These are phyloP conservation scores for Synergus gifuensis DNA, from an alignment of 2,888 invertebrate species.

Conservation along the genomic window DNA sequence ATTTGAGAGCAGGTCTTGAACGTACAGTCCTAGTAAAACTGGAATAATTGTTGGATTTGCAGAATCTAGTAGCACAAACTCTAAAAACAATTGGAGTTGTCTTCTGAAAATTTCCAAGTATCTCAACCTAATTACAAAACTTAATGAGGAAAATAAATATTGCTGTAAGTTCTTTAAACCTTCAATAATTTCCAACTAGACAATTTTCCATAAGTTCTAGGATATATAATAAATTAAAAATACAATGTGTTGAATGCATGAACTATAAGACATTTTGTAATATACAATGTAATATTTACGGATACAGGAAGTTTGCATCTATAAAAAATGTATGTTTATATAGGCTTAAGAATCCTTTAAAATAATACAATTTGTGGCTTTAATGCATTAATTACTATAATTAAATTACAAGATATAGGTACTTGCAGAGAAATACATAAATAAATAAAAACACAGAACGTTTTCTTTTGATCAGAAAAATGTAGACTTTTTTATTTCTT, in stretches of 20 bases:
- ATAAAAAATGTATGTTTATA: neutral
- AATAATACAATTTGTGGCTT: neutral
- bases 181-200: too few relatives aligned
- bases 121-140: neutral
- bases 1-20: slow-evolving; percentile 34
- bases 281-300: too few relatives aligned
- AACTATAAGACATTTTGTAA: too few relatives aligned
- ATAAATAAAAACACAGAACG: neutral
- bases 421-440: too few relatives aligned
- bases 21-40: slow-evolving; percentile 9
- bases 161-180: neutral
- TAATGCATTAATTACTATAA: neutral
- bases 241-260: too few relatives aligned
- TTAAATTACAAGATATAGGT: neutral
- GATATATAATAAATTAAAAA: too few relatives aligned
- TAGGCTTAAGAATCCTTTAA: neutral
- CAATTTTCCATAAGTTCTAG: too few relatives aligned
- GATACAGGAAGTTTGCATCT: too few relatives aligned
- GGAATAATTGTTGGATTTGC: slow-evolving; percentile 17
- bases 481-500: neutral
- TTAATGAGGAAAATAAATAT: neutral
- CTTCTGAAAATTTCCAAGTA: too few relatives aligned
- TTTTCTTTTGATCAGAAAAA: neutral
- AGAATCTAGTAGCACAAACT: neutral
- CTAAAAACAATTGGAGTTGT: too few relatives aligned